A percentile compares a stretch with the other conserved stretches of the same genome.
Conservation (phyloP, 1,140 invertebrate species). For the Drosophila parvula region DNA sequence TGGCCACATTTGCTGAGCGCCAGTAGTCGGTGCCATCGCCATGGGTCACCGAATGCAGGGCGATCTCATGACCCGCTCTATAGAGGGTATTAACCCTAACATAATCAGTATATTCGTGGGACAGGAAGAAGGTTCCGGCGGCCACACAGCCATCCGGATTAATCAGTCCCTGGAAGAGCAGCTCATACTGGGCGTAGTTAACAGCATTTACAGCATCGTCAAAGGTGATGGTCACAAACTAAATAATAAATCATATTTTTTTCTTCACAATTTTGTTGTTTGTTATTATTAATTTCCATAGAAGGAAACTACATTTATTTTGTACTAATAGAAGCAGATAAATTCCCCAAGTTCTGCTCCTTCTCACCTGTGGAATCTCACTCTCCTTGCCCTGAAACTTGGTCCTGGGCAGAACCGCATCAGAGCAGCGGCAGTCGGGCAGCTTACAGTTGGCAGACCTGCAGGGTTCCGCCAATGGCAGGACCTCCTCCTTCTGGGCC, state of each 20-base stretch:
- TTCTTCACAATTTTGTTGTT: no score
- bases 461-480: conserved; percentile 59
- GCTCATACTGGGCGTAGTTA: conserved; percentile 88
- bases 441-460: conserved; percentile 76
- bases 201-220: conserved; percentile 88
- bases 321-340: no score
- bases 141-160: conserved; percentile 88
- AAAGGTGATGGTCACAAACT: conserved; percentile 87
- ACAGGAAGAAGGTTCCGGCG: conserved; percentile 88
- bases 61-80: conserved; percentile 89
- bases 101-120: conserved; percentile 90
- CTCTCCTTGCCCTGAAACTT: conserved; percentile 70
- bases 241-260: conserved; percentile 37
- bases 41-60: conserved; percentile 87
- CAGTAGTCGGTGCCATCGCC: conserved; percentile 84
- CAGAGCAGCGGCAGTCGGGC: conserved; percentile 85
- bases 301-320: no score
- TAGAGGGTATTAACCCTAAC: conserved; percentile 87
- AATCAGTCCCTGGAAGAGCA: conserved; percentile 86
- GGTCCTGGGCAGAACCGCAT: conserved; percentile 66
- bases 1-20: conserved; percentile 83
- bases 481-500: conserved; percentile 9
- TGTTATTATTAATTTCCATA: no score
- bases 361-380: conserved; percentile 83
- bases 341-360: not conserved